Evolutionary conservation across 2,113 vertebrate genomes (phyloP).

Genomic region (Seriola aureovittata): DNA sequence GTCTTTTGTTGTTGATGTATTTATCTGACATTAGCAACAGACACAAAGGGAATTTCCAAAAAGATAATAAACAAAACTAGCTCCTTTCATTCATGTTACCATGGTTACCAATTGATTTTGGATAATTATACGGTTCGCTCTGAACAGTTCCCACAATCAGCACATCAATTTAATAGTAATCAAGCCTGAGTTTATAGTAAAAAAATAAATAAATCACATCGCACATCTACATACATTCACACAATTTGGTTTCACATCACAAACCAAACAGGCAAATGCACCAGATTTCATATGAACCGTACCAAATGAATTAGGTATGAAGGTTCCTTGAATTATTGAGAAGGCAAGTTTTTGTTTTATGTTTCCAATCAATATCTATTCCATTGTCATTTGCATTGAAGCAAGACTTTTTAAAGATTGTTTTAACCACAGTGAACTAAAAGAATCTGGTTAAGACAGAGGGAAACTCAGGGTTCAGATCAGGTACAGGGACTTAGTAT

Average conservation of each 20-base stretch:
- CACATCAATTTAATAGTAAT: background rate
- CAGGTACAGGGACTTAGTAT: no score
- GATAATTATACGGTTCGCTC: background rate
- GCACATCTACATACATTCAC: background rate
- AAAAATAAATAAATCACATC: background rate
- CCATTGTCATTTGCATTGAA: no score
- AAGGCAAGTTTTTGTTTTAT: background rate
- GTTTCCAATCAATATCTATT: background rate
- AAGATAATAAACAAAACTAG: background rate
- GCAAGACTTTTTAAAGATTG: no score
- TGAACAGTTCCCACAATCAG: background rate
- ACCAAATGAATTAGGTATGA: background rate
- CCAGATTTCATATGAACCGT: background rate
- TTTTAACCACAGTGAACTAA: no score
- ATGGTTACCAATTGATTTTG: conserved; percentile 1
- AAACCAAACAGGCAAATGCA: background rate
- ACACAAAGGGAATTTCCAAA: background rate
- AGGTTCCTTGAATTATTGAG: background rate
- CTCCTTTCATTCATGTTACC: conserved; percentile 2
- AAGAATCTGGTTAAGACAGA: no score
- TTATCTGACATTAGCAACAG: background rate
- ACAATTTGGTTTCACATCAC: background rate
- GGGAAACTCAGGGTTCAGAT: no score
- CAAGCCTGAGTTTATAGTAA: background rate
- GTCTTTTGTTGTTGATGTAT: background rate